These are phyloP conservation scores for Leptocoma aspasia DNA, from an alignment of 2,113 vertebrate species.

Conservation along the genomic window DNA sequence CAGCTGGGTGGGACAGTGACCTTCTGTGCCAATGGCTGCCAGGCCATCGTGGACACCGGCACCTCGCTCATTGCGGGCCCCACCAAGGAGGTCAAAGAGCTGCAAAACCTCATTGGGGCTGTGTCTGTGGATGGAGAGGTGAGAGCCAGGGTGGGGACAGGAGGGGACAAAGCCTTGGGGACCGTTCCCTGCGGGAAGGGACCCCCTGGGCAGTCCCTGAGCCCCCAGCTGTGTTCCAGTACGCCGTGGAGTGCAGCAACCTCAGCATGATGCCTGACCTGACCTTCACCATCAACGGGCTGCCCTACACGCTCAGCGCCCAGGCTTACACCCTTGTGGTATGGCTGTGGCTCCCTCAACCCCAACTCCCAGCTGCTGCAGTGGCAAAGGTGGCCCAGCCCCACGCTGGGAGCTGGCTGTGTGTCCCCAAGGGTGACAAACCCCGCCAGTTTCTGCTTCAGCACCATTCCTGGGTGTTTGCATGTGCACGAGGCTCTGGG, in stretches of 20 bases:
- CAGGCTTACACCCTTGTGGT: constrained; percentile 70
- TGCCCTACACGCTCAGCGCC: constrained; percentile 59
- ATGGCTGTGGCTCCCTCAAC: neutral
- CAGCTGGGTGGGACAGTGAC: constrained; percentile 30
- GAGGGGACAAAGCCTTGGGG: neutral
- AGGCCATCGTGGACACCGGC: constrained; percentile 80
- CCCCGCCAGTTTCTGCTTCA: accelerated
- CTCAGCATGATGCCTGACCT: constrained; percentile 59
- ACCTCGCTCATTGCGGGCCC: constrained; percentile 74
- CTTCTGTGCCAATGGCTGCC: constrained; percentile 69
- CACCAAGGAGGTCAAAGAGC: constrained; percentile 21
- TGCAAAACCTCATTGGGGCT: constrained; percentile 67
- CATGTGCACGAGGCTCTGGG: accelerated
- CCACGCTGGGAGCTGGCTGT: accelerated
- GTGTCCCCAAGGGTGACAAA: neutral
- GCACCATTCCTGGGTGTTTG: accelerated
- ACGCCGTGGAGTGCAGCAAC: constrained; percentile 60
- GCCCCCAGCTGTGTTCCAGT: neutral
- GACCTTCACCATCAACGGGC: constrained; percentile 73
- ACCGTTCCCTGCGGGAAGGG: neutral
- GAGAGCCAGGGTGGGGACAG: neutral
- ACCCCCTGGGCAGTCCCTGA: neutral
- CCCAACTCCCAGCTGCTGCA: neutral
- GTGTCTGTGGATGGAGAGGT: constrained; percentile 53
- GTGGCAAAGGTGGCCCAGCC: neutral